Evolutionary conservation across 2,797 vertebrate genomes (phyloP).

Genomic region (Smutsia temminckii): DNA sequence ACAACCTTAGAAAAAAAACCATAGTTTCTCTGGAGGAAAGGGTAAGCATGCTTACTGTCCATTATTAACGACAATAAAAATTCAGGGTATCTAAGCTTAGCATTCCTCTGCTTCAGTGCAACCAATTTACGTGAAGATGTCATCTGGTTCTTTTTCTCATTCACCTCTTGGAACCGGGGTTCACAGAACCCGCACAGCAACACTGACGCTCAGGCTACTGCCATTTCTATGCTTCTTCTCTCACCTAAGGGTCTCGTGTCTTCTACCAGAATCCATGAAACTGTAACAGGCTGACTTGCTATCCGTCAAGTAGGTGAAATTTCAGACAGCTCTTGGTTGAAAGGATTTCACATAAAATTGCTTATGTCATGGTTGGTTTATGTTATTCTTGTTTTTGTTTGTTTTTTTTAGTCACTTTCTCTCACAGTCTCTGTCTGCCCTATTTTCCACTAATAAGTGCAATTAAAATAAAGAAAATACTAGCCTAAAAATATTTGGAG

Average conservation of each 20-base stretch:
- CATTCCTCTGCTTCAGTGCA: background rate
- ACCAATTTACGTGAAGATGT: background rate
- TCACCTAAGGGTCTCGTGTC: background rate
- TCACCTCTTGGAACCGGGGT: background rate
- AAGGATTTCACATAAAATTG: background rate
- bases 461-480: conserved; percentile 5
- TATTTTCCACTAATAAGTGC: background rate
- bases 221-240: background rate
- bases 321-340: background rate
- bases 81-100: background rate
- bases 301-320: background rate
- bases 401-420: background rate
- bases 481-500: background rate
- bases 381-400: background rate
- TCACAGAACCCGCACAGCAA: background rate
- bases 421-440: background rate
- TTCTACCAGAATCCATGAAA: background rate
- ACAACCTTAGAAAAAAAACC: background rate
- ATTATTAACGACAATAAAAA: background rate
- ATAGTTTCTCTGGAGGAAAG: background rate
- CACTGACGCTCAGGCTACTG: background rate
- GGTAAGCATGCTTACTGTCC: background rate
- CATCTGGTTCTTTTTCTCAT: background rate
- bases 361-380: background rate
- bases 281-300: background rate